Percentiles rank a stretch among this genome's conserved stretches.
Evolutionary conservation across 1,140 invertebrate species (phyloP).

Genomic region (Hyphantria cunea): DNA sequence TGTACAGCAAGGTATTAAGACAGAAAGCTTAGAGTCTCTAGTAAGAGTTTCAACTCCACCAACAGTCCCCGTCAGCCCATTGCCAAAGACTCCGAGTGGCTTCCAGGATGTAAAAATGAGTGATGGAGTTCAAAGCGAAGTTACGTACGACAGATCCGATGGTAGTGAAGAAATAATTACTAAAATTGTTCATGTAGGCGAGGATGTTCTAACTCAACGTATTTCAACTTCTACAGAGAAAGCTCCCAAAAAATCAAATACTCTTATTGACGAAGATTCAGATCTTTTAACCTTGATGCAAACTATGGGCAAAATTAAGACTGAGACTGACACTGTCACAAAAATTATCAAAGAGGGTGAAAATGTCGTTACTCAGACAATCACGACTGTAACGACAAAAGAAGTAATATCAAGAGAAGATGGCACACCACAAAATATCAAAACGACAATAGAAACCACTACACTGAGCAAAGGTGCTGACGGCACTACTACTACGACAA

Average conservation of each 20-base stretch:
- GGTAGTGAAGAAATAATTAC: conserved; percentile 74
- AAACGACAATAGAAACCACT: conserved; percentile 81
- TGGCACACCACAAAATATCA: conserved; percentile 80
- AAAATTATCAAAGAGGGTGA: conserved; percentile 81
- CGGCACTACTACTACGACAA: conserved; percentile 74
- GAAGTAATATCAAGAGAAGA: conserved; percentile 80
- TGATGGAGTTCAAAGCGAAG: conserved; percentile 73
- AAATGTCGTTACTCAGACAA: conserved; percentile 79
- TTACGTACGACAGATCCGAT: conserved; percentile 70
- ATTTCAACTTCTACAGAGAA: conserved; percentile 81
- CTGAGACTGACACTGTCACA: conserved; percentile 79
- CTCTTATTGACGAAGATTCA: conserved; percentile 43
- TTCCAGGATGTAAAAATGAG: conserved; percentile 68
- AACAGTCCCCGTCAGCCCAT: conserved; percentile 82
- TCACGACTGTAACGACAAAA: conserved; percentile 80
- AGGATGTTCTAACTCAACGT: conserved; percentile 77
- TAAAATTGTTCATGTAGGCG: conserved; percentile 77
- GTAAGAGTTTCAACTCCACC: conserved; percentile 79
- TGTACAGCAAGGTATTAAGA: conserved; percentile 72
- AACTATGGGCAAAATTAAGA: conserved; percentile 79
- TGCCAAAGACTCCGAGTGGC: conserved; percentile 66
- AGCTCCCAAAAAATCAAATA: conserved; percentile 57
- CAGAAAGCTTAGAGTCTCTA: conserved; percentile 55
- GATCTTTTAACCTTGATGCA: conserved; percentile 69
- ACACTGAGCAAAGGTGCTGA: conserved; percentile 78